Conservation (phyloP, 2,113 vertebrate genomes). For the Fukomys damarensis region DNA sequence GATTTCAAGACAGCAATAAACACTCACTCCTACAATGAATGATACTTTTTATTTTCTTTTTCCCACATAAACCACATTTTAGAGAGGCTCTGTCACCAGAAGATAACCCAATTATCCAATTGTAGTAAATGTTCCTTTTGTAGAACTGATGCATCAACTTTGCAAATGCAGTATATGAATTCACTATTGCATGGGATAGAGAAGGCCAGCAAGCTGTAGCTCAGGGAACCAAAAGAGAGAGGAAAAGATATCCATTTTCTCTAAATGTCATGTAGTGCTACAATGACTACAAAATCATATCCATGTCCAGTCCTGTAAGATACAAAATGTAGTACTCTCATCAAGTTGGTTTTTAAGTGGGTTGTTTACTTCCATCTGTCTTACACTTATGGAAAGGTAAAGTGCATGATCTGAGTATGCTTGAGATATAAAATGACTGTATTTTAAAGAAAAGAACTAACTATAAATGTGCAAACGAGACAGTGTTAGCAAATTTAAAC, state of each 20-base stretch:
- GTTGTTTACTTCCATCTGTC: constrained; percentile 58
- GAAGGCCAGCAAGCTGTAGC: not conserved
- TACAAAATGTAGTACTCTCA: not conserved
- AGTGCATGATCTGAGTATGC: constrained; percentile 22
- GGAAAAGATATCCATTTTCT: constrained; percentile 29
- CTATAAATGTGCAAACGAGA: constrained; percentile 32
- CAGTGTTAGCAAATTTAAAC: not conserved
- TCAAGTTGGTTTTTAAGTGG: constrained; percentile 52
- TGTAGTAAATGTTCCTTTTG: constrained; percentile 14
- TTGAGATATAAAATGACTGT: not conserved
- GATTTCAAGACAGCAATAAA: constrained; percentile 9
- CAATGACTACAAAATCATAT: constrained; percentile 34
- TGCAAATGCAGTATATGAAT: constrained; percentile 35
- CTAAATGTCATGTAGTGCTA: not conserved
- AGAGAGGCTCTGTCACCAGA: constrained; percentile 4
- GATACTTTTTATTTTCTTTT: constrained; percentile 14
- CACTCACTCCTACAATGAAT: constrained; percentile 22
- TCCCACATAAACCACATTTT: not conserved
- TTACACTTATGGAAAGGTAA: constrained; percentile 47
- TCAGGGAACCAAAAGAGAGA: not conserved
- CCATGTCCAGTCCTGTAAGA: constrained; percentile 49
- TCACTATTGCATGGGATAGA: not conserved
- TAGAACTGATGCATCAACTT: constrained; percentile 25
- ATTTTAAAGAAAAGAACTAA: not conserved
- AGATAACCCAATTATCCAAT: not conserved